A percentile compares a stretch with the other conserved stretches of the same genome.
phyloP scores from a whole-genome alignment of 1,140 invertebrate species.

The Vanessa tameamea region DNA sequence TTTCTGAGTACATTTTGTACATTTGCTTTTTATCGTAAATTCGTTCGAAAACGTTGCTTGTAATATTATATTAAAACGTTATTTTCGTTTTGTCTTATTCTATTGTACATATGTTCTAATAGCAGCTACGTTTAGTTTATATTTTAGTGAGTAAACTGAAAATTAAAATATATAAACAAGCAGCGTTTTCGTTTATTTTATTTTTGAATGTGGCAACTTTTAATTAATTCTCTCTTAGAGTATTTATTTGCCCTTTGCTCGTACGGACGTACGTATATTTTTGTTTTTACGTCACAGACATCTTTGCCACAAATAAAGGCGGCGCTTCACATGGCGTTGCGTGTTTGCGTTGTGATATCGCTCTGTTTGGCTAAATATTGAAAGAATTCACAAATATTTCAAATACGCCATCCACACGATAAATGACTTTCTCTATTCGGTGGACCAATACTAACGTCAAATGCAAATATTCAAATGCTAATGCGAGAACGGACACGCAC shows the following conservation, averaged over 20 bases:
- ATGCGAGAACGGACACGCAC: no score
- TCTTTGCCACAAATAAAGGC: conserved; percentile 40
- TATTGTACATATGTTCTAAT: conserved; percentile 4
- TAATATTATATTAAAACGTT: not conserved
- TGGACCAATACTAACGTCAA: no score
- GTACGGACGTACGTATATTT: no score
- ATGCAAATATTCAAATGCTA: no score
- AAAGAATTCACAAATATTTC: no score
- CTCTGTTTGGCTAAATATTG: no score
- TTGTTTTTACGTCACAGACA: conserved; percentile 25
- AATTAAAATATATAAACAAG: not conserved
- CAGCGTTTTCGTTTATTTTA: conserved; percentile 16
- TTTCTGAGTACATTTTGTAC: conserved; percentile 57
- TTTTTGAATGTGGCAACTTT: conserved; percentile 19
- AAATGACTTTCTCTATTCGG: no score
- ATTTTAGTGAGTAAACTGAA: not conserved
- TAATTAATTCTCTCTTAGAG: not conserved
- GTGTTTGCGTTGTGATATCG: no score
- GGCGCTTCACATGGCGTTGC: no score
- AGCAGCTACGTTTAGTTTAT: conserved; percentile 4
- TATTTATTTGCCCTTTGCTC: no score
- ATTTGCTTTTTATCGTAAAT: conserved; percentile 29
- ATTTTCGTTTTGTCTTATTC: not conserved
- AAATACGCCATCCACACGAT: no score
- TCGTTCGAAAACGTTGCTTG: conserved; percentile 19